Percentiles rank a stretch among this genome's conserved stretches.
phyloP scores from a whole-genome alignment of 1,140 invertebrate species.

The Dendrolimus kikuchii region DNA sequence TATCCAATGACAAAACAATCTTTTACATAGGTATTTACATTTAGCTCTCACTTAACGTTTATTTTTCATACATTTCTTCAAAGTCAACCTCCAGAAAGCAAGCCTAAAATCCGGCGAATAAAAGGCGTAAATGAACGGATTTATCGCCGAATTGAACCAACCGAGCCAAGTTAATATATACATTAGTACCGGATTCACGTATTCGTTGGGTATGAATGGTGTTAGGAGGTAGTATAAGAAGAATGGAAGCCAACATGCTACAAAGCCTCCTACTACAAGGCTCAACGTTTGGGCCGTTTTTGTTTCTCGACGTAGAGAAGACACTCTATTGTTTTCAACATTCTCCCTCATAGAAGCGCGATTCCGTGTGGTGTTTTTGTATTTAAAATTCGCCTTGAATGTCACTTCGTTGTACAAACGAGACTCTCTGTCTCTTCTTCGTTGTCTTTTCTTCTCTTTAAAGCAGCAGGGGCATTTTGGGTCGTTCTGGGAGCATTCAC shows the following conservation, averaged over 20 bases:
- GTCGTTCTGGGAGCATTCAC: conserved; percentile 43
- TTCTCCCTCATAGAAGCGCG: conserved; percentile 57
- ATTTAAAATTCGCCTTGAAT: conserved; percentile 59
- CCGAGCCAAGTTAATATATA: conserved; percentile 91
- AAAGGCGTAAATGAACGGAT: conserved; percentile 91
- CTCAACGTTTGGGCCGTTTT: conserved; percentile 93
- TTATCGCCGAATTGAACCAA: conserved; percentile 93
- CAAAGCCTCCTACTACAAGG: conserved; percentile 92
- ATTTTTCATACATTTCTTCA: conserved; percentile 66
- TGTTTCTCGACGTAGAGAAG: conserved; percentile 80
- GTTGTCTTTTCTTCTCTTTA: conserved; percentile 43
- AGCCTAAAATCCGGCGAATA: conserved; percentile 88
- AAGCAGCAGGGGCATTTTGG: conserved; percentile 59
- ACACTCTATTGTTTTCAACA: conserved; percentile 72
- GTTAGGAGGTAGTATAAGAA: conserved; percentile 90
- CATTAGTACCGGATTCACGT: conserved; percentile 78
- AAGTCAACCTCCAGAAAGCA: conserved; percentile 86
- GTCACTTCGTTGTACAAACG: conserved; percentile 53
- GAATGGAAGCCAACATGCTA: conserved; percentile 79
- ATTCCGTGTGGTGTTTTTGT: conserved; percentile 40
- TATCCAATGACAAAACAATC: background rate
- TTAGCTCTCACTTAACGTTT: conserved; percentile 18
- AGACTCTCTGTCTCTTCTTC: conserved; percentile 53
- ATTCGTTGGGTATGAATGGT: conserved; percentile 77
- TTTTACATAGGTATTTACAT: background rate